Evolutionary conservation across 2,797 vertebrate genomes (phyloP), one percentile per base, ranked within the genome.

Genomic region (Alexandromys oeconomus): DNA sequence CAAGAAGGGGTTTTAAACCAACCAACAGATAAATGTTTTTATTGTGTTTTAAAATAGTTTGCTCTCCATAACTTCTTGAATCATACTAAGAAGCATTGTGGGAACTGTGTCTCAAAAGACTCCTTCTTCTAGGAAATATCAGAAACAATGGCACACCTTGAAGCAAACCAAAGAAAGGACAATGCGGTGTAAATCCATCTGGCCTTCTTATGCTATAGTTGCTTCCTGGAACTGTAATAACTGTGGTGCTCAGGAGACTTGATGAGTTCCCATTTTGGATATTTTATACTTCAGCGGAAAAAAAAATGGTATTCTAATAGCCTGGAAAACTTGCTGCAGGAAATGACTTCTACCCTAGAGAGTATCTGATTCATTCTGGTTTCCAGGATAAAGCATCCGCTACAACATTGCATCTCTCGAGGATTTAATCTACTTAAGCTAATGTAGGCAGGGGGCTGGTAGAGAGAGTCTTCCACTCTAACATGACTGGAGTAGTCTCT

Each of bases 361-460:
- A 94, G 40, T 89, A 96, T 97, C 65, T 96, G 91, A 96, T 91
- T 92, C 92, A 84, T 95, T 96, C 81, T 95, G 59, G 93, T 94
- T 91, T 94, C 87, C 91, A 94, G 34, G 67, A 93, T 87, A 95
- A 94, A 97, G 80, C 29, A 85, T 85, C 95, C n/a, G 69, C 71
- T 96, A 81, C 65, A 96, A 92, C 79, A 77, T 96, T 74, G 89
- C 76, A 5, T 96, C 76, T 92, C 89, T 34, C 37, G 59, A 85
- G 84, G 31, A 34, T 67, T 95, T 95, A 95, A 97, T 87, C 71
- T 93, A 92, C 69, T 96, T 94, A 92, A 59, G 51, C 51, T 92
- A 91, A 96, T 69, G 67, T 8, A 96, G 81, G 37, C 69, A 80
- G 37, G 21, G 46, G 6, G 13, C 59, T 92, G 84, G 65, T 63